phyloP scores from a whole-genome alignment of 2,888 invertebrate genomes.

The Anoplius nigerrimus region DNA sequence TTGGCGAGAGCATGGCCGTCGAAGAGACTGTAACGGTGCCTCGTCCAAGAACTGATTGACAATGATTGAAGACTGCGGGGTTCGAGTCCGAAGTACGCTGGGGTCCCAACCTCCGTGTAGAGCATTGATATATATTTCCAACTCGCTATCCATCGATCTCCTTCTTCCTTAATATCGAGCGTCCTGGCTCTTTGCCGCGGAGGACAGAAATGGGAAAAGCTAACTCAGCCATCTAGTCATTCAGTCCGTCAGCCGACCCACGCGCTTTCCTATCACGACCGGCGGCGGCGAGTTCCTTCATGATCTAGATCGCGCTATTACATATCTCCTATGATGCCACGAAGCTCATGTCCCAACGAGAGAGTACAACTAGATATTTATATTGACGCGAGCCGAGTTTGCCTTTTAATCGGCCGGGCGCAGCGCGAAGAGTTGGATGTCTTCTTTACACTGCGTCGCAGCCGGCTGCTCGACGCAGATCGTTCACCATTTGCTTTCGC shows the following conservation, averaged over 20 bases:
- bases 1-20: constrained; percentile 21
- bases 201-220: constrained; percentile 38
- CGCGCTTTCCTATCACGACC: constrained; percentile 35
- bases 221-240: too few relatives aligned
- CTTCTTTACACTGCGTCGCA: constrained; percentile 5
- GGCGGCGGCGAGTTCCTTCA: constrained; percentile 25
- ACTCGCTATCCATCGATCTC: constrained; percentile 38
- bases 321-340: constrained; percentile 25
- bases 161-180: constrained; percentile 27
- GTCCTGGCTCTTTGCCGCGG: constrained; percentile 20
- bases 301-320: constrained; percentile 30
- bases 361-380: not conserved
- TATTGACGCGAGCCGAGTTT: too few relatives aligned
- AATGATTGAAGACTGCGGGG: constrained; percentile 63
- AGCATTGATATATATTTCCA: constrained; percentile 44
- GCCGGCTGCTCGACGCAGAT: not conserved
- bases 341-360: not conserved
- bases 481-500: constrained; percentile 26
- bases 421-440: constrained; percentile 4
- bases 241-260: too few relatives aligned
- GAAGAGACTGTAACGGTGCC: constrained; percentile 63
- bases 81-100: constrained; percentile 38
- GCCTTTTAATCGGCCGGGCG: too few relatives aligned
- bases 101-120: constrained; percentile 37
- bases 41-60: constrained; percentile 64